Evolutionary conservation across 2,113 vertebrate species (phyloP).

Genomic region (Rallus limicola): DNA sequence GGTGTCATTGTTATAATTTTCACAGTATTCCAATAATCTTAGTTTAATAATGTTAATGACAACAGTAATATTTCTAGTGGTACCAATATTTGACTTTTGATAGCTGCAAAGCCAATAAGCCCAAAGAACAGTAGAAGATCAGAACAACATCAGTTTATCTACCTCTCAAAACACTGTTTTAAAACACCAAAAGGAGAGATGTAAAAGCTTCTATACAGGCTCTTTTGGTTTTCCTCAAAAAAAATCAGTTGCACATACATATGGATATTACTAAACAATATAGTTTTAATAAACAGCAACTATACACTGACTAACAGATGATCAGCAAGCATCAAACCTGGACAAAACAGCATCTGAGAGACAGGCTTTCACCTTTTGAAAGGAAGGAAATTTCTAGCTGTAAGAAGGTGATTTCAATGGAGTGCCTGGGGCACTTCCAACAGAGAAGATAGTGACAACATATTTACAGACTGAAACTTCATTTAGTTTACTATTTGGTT

Average conservation of each 20-base stretch:
- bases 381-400: neutral
- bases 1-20: neutral
- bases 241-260: neutral
- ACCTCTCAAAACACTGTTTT: neutral
- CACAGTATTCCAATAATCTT: neutral
- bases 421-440: neutral
- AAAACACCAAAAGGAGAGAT: neutral
- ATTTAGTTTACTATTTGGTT: neutral
- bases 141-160: neutral
- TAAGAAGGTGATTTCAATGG: neutral
- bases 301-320: neutral
- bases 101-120: neutral
- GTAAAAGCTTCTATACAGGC: accelerated
- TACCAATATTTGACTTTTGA: neutral
- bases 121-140: neutral
- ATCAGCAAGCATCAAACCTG: neutral
- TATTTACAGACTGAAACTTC: neutral
- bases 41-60: neutral
- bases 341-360: neutral
- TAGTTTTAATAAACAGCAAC: neutral
- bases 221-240: neutral
- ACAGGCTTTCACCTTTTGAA: neutral
- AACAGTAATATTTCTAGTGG: neutral
- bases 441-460: neutral
- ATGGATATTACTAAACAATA: neutral